These are phyloP conservation scores for Scopus umbretta DNA, from an alignment of 2,113 vertebrate species.

Conservation along the genomic window DNA sequence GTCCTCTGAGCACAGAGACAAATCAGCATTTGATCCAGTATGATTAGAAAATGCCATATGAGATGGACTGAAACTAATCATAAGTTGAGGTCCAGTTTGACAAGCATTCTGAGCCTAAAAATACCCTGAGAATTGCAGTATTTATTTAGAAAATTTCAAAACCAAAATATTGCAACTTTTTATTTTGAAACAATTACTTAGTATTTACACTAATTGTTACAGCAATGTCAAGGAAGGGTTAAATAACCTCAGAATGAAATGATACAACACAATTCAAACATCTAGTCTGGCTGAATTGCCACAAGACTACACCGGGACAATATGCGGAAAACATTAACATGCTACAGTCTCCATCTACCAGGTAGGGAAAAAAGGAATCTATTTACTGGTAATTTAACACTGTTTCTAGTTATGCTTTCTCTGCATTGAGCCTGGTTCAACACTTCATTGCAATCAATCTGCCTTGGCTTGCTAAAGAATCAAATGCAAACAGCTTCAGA, in stretches of 20 bases:
- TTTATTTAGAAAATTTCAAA: not conserved
- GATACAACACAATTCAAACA: not conserved
- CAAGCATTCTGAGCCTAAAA: not conserved
- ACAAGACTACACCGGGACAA: not conserved
- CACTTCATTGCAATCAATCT: not conserved
- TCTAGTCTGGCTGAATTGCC: not conserved
- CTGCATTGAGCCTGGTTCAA: not conserved
- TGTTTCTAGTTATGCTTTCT: not conserved
- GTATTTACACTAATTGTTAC: too few relatives aligned
- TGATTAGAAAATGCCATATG: not conserved
- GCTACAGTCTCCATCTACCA: not conserved
- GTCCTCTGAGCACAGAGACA: not conserved
- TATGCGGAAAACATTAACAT: not conserved
- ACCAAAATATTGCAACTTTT: not conserved
- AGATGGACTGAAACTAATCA: not conserved
- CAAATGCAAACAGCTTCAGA: not conserved
- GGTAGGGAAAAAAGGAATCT: accelerated
- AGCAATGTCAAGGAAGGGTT: not conserved
- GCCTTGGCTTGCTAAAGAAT: not conserved
- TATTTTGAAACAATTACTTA: not conserved
- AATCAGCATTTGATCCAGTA: not conserved
- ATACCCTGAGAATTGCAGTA: not conserved
- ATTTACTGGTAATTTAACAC: not conserved
- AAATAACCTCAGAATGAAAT: not conserved
- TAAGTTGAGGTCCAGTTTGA: not conserved